Evolutionary conservation across 2,888 invertebrate genomes (phyloP), one percentile per base, ranked within the genome.

Genomic region (Troides helena): DNA sequence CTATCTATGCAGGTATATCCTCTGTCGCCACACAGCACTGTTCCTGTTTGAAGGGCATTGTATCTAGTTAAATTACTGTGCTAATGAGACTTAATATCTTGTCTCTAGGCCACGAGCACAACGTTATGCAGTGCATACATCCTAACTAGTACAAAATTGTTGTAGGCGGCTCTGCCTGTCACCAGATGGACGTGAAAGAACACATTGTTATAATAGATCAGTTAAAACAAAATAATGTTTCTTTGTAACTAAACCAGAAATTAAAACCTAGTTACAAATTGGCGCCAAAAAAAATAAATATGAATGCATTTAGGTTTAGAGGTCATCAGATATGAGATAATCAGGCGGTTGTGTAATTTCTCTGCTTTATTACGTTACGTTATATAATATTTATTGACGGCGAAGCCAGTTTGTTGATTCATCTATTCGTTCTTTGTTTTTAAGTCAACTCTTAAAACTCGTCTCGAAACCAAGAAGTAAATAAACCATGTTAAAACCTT

Each of bases 291-390:
- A 23, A 23, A 23, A 57, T 23, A 8, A 18, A 58, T 23, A 58
- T 23, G 23, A 58, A 58, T 58, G 57, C 23, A 62, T 60, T 36
- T 60, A 25, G 60, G 60, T 60, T 60, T 60, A 36, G 60, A 60
- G 60, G 60, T 60, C 60, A 60, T 18, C 60, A 60, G 23, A 53
- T 58, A 58, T 58, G 10, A 58, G 21, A 58, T 58, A 23, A 58
- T 58, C 57, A 56, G 21, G 8, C 21, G 21, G 8, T 39, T 57
- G 65, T 65, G 25, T 43, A 50, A 64, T 21, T 50, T 50, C 25
- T 25, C 50, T 4, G 25, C 50, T 53, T 23, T 53, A 12, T 72
- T 75, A 59, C 67, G 36, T 50, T 58, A 63, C 23, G 8, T 50
- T 62, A 30, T 25, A 58, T 62, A 66, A 60, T 65, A 64, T 66